Evolutionary conservation across 2,113 vertebrate genomes (phyloP), one percentile per base, ranked within the genome.

Genomic region (Propithecus coquereli): DNA sequence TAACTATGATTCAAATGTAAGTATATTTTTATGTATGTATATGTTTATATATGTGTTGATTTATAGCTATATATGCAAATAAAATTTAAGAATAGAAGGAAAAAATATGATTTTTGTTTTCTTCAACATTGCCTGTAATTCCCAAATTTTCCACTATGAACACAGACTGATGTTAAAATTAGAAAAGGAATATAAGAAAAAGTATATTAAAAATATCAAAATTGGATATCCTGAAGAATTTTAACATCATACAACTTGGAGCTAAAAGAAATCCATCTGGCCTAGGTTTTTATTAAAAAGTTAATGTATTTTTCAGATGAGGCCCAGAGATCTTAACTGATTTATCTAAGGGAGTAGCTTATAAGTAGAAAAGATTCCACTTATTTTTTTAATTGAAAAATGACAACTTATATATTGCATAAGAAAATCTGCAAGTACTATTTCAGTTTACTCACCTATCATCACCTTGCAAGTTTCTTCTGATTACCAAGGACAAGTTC

Each of bases 141-240:
- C 61, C 32, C 13, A 73, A 91, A 47, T 85, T 81, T 93, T 93
- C 32, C 61, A 93, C 71, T 91, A 71, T 94, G 61, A 93, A 88
- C 37, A 92, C 59, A 94, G 74, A 88, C 27, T 66, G 45, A 91
- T 89, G 40, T 43, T 93, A 94, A 97, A 95, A 89, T 93, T 93
- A 90, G 90, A 70, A 52, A 82, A 83, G 25, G 57, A 83, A 30
- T 45, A 22, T 63, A 34, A 52, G 22, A 82, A 66, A 95, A 86
- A 87, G 34, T 65, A 85, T 59, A 54, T 88, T 88, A 74, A 93
- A 89, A 87, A 1, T 94, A 82, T 96, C 27, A 43, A 80, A 95
- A 86, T 79, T 86, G 18, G 17, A 45, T 93, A 54, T 77, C 12
- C 59, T 89, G 63, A 80, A 77, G 40, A 94, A 81, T 86, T 66